A percentile compares a stretch with the other conserved stretches of the same genome.
Evolutionary conservation across 1,140 invertebrate species (phyloP).

Genomic region (Platyscapa corneri): DNA sequence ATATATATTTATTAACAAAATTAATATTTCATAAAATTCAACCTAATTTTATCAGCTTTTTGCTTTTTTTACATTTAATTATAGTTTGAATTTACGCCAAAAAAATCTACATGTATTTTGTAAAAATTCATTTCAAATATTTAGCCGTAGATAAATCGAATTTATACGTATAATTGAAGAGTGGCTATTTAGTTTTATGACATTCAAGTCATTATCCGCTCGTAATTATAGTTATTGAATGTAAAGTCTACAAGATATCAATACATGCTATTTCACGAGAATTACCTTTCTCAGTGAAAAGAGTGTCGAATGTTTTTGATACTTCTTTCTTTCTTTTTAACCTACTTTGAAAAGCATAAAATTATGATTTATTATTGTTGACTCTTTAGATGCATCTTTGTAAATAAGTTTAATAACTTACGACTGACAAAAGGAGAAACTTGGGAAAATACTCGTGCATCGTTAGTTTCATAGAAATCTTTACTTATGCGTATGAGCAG

Average conservation of each 20-base stretch:
- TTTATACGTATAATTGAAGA: too few relatives aligned
- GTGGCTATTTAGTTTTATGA: too few relatives aligned
- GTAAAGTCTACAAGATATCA: not conserved
- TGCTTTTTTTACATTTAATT: too few relatives aligned
- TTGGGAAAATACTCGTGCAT: not conserved
- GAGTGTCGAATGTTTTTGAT: not conserved
- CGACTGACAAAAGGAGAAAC: not conserved
- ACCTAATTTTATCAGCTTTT: too few relatives aligned
- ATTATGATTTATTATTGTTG: constrained; percentile 11
- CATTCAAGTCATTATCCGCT: not conserved
- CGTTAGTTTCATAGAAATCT: not conserved
- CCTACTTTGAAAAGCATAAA: not conserved
- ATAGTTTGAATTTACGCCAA: too few relatives aligned
- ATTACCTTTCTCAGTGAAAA: not conserved
- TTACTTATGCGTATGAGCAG: not conserved
- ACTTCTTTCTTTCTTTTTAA: not conserved
- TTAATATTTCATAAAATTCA: too few relatives aligned
- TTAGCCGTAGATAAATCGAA: too few relatives aligned
- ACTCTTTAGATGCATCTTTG: not conserved
- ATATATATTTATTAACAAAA: too few relatives aligned
- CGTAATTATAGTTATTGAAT: not conserved
- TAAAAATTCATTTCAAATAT: too few relatives aligned
- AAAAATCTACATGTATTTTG: too few relatives aligned
- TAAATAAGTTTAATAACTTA: not conserved
- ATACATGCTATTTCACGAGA: not conserved